These are phyloP conservation scores for Haliclona indistincta DNA, from an alignment of 37 sponge, comb jelly and placozoan genomes.

Conservation along the genomic window DNA sequence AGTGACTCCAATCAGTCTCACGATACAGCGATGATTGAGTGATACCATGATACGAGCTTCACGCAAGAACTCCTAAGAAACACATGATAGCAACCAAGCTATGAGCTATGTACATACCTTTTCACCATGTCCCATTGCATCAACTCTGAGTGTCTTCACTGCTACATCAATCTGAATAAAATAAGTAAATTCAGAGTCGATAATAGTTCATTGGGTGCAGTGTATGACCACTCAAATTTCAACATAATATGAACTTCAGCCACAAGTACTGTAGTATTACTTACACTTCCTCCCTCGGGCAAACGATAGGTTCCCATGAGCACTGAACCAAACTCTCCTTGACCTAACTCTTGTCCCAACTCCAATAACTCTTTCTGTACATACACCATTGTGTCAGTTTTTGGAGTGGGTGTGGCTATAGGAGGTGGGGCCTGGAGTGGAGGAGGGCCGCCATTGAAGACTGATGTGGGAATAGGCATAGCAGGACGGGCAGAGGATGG, in stretches of 20 bases:
- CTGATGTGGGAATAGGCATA: not conserved
- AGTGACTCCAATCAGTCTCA: slow-evolving; percentile 89
- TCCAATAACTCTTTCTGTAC: slow-evolving; percentile 30
- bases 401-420: not conserved
- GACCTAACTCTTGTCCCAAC: slow-evolving; percentile 70
- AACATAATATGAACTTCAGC: not conserved
- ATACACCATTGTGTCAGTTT: slow-evolving; percentile 20
- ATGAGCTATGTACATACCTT: slow-evolving; percentile 30
- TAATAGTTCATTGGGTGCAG: not conserved
- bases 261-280: not conserved
- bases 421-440: slow-evolving; percentile 8
- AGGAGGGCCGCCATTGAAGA: slow-evolving; percentile 4
- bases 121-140: slow-evolving; percentile 79
- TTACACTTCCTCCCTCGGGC: slow-evolving; percentile 41
- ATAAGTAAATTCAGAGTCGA: not conserved
- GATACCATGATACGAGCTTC: slow-evolving; percentile 90
- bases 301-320: slow-evolving; percentile 63
- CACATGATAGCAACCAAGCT: not conserved
- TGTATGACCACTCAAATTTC: not conserved
- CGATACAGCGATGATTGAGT: slow-evolving; percentile 92
- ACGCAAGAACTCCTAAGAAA: slow-evolving; percentile 83
- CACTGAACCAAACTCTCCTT: slow-evolving; percentile 93
- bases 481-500: not conserved
- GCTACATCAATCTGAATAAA: slow-evolving; percentile 73
- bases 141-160: slow-evolving; percentile 84